These are phyloP conservation scores for Perodicticus potto DNA, from an alignment of 2,797 vertebrate species.

Conservation along the genomic window DNA sequence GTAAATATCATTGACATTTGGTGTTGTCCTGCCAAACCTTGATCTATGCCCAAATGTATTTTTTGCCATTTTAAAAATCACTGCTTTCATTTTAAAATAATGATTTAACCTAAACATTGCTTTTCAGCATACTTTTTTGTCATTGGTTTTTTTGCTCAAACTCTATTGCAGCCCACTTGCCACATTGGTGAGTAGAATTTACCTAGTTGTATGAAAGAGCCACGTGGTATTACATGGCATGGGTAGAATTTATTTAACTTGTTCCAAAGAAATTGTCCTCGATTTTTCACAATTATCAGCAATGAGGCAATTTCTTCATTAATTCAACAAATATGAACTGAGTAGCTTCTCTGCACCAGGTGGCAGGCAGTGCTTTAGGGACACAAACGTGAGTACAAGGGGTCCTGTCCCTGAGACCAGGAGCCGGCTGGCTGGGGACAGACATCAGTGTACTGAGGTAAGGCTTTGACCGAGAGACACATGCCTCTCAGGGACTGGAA, in stretches of 20 bases:
- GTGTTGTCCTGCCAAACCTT: not conserved
- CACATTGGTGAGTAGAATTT: accelerated
- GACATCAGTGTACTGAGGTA: accelerated
- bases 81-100: not conserved
- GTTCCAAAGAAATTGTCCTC: not conserved
- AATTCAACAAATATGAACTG: too few species aligned
- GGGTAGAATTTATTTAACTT: not conserved
- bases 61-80: not conserved
- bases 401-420: not conserved
- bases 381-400: not conserved
- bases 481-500: not conserved
- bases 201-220: not conserved
- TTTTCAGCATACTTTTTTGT: not conserved
- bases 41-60: not conserved
- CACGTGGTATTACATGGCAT: not conserved
- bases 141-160: not conserved
- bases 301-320: not conserved
- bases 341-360: not conserved
- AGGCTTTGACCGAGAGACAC: not conserved
- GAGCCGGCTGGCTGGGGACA: not conserved
- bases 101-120: not conserved
- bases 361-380: not conserved
- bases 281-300: not conserved
- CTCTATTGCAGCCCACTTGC: not conserved
- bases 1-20: not conserved